Percentiles rank a stretch among this genome's conserved stretches.
Evolutionary conservation across 2,888 invertebrate species (phyloP).

Genomic region (Xanthia togata): DNA sequence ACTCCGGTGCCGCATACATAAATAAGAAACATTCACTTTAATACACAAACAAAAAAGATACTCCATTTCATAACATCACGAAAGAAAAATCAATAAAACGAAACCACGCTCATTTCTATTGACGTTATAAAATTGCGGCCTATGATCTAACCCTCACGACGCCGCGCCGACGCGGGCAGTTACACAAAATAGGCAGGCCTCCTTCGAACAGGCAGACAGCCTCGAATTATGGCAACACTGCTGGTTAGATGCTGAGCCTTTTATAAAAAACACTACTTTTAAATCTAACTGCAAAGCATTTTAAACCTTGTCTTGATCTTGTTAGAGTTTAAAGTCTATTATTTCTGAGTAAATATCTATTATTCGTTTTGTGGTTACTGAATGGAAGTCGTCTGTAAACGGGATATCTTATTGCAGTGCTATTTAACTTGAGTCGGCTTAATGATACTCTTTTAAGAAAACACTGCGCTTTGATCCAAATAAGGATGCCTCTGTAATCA

Average conservation of each 20-base stretch:
- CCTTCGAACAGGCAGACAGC: conserved; percentile 48
- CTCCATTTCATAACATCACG: conserved; percentile 5
- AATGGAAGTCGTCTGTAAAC: conserved; percentile 53
- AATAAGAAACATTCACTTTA: neutral
- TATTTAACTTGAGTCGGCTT: conserved; percentile 57
- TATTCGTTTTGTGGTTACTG: conserved; percentile 55
- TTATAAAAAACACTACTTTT: conserved; percentile 42
- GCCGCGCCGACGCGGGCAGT: conserved; percentile 38
- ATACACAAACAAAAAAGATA: neutral
- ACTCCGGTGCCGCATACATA: too few species aligned
- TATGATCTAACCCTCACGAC: conserved; percentile 48
- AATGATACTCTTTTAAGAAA: conserved; percentile 63
- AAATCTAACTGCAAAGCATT: conserved; percentile 20
- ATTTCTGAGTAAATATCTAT: conserved; percentile 20
- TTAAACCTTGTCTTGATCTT: conserved; percentile 7
- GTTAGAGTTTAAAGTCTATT: conserved; percentile 23
- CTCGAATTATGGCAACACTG: conserved; percentile 53
- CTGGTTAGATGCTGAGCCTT: conserved; percentile 41
- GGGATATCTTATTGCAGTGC: conserved; percentile 56
- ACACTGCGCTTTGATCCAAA: conserved; percentile 51
- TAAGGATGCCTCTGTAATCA: conserved; percentile 48
- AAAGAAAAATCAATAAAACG: conserved; percentile 41
- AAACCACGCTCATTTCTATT: conserved; percentile 29
- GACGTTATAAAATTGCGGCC: conserved; percentile 40
- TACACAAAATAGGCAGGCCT: conserved; percentile 58